Percentiles rank a stretch among this genome's conserved stretches.
These are phyloP conservation scores for Heliconius aoede DNA, from an alignment of 2,888 invertebrate genomes.

Conservation along the genomic window DNA sequence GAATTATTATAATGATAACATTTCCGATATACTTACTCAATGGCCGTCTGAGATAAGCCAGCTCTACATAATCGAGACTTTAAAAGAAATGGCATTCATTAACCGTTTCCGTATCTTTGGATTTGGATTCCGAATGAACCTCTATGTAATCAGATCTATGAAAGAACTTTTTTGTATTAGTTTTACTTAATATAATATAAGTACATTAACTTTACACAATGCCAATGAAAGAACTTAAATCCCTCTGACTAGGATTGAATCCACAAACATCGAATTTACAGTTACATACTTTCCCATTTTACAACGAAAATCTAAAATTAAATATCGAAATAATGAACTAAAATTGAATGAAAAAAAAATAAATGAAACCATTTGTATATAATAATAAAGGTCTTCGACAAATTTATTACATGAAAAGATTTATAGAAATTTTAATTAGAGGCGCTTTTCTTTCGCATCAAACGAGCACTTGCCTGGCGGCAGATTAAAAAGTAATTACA, in stretches of 20 bases:
- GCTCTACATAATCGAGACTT: constrained; percentile 64
- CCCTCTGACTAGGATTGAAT: background rate
- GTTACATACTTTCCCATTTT: background rate
- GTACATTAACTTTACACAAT: background rate
- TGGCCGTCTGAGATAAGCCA: constrained; percentile 60
- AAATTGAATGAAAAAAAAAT: background rate
- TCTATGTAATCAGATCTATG: constrained; percentile 15
- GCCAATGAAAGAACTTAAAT: too few species aligned
- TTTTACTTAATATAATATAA: background rate
- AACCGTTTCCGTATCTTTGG: constrained; percentile 36
- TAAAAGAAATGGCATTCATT: constrained; percentile 64
- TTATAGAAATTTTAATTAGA: constrained; percentile 16
- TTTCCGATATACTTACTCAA: constrained; percentile 4
- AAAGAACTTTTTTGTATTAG: background rate
- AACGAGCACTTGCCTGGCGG: constrained; percentile 20
- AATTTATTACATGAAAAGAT: constrained; percentile 1
- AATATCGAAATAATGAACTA: background rate
- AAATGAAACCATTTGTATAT: background rate
- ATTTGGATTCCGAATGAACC: constrained; percentile 33
- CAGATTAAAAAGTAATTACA: constrained; percentile 20
- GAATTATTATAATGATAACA: background rate
- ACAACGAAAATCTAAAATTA: background rate
- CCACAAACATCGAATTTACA: background rate
- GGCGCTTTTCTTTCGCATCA: constrained; percentile 1
- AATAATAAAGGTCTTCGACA: constrained; percentile 1